Evolutionary conservation across 2,797 vertebrate genomes (phyloP).

Genomic region (Ctenosaura bakeri): DNA sequence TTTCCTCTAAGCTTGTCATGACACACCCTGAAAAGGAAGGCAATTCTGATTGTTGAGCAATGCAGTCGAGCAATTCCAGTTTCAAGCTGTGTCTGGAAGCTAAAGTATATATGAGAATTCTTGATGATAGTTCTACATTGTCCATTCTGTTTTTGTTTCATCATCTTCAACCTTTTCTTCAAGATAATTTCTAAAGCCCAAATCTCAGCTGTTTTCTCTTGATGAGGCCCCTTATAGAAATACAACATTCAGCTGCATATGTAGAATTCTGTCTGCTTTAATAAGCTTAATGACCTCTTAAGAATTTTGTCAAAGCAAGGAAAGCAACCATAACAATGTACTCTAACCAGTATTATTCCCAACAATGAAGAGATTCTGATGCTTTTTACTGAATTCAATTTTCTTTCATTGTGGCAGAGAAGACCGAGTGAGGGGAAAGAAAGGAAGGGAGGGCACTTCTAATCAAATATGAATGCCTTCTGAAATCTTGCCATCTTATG

Average conservation of each 20-base stretch:
- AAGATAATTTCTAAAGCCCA: conserved; percentile 20
- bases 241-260: not conserved
- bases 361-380: not conserved
- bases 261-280: not conserved
- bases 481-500: conserved; percentile 8
- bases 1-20: not conserved
- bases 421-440: not conserved
- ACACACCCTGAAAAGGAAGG: not conserved
- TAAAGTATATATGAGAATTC: not conserved
- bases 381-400: conserved; percentile 3
- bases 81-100: not conserved
- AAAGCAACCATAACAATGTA: conserved; percentile 8
- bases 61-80: not conserved
- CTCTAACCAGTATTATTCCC: conserved; percentile 32
- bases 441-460: not conserved
- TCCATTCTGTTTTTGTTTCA: not conserved
- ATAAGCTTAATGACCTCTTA: conserved; percentile 18
- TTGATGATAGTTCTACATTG: not conserved
- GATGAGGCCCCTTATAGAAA: not conserved
- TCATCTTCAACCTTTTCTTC: not conserved
- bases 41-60: not conserved
- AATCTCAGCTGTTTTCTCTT: conserved; percentile 9
- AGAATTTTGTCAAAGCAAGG: conserved; percentile 25
- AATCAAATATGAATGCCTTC: conserved; percentile 11
- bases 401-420: not conserved